Percentiles rank a stretch among this genome's conserved stretches.
phyloP scores from a whole-genome alignment of 2,888 invertebrate species.

The Apantesis nais region DNA sequence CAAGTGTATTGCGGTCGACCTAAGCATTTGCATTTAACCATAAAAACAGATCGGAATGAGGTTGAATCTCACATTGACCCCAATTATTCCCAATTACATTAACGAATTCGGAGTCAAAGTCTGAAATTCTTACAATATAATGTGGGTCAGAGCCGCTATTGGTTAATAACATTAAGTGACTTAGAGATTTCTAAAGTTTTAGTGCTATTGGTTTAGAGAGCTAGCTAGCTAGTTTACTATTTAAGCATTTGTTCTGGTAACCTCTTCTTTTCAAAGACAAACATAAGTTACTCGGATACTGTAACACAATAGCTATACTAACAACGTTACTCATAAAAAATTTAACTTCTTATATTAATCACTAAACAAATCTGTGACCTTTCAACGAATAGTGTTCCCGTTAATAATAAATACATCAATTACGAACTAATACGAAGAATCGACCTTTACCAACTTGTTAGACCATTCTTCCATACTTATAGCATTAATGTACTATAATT shows the following conservation, averaged over 20 bases:
- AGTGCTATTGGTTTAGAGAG: neutral
- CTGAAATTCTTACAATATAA: neutral
- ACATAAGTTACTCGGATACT: neutral
- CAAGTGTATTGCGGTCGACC: neutral
- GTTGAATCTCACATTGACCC: neutral
- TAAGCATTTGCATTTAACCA: neutral
- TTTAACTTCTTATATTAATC: neutral
- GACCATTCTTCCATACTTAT: constrained; percentile 35
- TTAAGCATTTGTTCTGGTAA: neutral
- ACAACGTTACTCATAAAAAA: neutral
- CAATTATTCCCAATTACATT: neutral
- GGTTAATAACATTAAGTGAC: neutral
- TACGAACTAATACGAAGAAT: constrained; percentile 31
- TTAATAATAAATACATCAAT: constrained; percentile 37
- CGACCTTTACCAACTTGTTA: constrained; percentile 34
- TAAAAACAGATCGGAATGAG: neutral
- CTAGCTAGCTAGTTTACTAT: too few relatives aligned
- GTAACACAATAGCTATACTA: neutral
- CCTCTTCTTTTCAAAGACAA: neutral
- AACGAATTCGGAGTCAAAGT: neutral
- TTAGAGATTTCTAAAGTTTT: neutral
- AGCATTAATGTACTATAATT: constrained; percentile 35
- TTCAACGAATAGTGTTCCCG: constrained; percentile 20
- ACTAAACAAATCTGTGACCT: constrained; percentile 16
- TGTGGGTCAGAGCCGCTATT: neutral